Conservation (phyloP, 2,113 vertebrate genomes). For the Chrysochloris asiatica region DNA sequence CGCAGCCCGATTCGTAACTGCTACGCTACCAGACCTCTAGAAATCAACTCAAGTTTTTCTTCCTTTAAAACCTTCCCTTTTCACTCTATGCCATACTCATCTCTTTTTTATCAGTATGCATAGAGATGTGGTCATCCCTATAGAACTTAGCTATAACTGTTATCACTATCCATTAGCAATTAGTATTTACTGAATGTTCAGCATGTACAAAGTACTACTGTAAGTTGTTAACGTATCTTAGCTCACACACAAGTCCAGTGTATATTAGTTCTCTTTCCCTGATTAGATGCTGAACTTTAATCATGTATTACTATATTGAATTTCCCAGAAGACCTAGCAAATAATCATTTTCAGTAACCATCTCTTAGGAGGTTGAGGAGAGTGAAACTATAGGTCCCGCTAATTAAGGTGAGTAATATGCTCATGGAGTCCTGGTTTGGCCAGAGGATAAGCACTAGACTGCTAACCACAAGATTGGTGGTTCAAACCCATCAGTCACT, state of each 20-base stretch:
- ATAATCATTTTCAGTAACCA: neutral
- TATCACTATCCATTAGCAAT: slow-evolving; percentile 10
- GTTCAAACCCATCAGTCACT: no score
- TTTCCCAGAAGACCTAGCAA: neutral
- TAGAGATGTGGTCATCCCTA: neutral
- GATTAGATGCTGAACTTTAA: neutral
- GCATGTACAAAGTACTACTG: neutral
- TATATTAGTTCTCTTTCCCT: neutral
- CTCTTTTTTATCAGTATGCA: neutral
- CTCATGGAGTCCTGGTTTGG: no score
- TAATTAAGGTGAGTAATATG: no score
- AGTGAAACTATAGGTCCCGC: neutral
- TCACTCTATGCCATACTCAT: neutral
- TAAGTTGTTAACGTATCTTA: neutral
- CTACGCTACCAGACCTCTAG: neutral
- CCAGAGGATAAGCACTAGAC: no score
- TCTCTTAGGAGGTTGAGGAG: neutral
- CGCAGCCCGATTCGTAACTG: no score
- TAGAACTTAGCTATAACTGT: neutral
- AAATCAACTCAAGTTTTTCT: neutral
- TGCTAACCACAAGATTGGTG: no score
- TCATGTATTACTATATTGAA: slow-evolving; percentile 1
- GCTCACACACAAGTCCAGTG: neutral
- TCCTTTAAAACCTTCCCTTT: neutral
- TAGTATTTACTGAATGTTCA: neutral